Percentiles rank a stretch among this genome's conserved stretches.
phyloP scores from a whole-genome alignment of 2,113 vertebrate species.

The Gobiocypris rarus region DNA sequence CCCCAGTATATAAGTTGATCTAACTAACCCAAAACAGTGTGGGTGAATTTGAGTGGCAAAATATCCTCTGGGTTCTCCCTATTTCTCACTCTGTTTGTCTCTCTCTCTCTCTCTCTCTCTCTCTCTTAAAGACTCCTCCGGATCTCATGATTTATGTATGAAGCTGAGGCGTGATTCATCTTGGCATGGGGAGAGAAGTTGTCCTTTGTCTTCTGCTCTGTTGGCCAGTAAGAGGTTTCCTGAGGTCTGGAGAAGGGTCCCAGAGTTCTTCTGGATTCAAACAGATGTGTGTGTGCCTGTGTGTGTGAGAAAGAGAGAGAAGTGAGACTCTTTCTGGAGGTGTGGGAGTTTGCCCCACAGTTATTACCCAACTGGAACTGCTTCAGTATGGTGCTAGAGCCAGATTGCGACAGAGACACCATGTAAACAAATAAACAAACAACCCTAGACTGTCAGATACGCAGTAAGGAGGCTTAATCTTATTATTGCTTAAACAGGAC shows the following conservation, averaged over 20 bases:
- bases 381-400: conserved; percentile 72
- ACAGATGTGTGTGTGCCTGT: neutral
- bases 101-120: conserved; percentile 37
- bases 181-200: conserved; percentile 75
- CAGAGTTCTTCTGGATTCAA: conserved; percentile 15
- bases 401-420: conserved; percentile 60
- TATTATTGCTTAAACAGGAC: conserved; percentile 35
- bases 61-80: conserved; percentile 79
- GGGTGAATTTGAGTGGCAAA: conserved; percentile 79
- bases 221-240: conserved; percentile 53
- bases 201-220: conserved; percentile 69
- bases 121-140: conserved; percentile 78
- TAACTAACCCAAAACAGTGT: conserved; percentile 75
- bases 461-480: conserved; percentile 35
- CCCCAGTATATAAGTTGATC: conserved; percentile 71
- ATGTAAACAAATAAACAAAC: conserved; percentile 56
- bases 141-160: conserved; percentile 83
- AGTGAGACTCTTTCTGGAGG: neutral
- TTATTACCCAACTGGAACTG: conserved; percentile 75
- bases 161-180: conserved; percentile 76
- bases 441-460: conserved; percentile 50
- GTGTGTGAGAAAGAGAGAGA: neutral
- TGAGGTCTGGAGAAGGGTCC: conserved; percentile 31
- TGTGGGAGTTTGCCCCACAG: conserved; percentile 69
- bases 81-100: conserved; percentile 49